Base-by-base conservation (phyloP, 2,113 vertebrate species). In the Fregata magnificens region DNA sequence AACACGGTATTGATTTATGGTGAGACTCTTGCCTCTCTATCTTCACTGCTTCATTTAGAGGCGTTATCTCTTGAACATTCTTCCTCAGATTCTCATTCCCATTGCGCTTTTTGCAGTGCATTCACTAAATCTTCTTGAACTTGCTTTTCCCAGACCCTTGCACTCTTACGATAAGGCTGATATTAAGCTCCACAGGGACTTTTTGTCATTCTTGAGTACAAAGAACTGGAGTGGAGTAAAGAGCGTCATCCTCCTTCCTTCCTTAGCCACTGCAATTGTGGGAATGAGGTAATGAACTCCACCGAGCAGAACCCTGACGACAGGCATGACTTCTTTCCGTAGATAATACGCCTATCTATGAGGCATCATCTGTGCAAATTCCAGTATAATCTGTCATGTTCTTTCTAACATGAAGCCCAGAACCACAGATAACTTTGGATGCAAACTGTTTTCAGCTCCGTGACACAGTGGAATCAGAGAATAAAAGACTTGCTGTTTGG, bases 221-320 rank as follows among this genome's bases (percentile, higher is more conserved):
- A 55, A 93, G 83, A 87, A 18, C 52, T 67, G 67, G 76, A 93
- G 25, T 18, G 63, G 42, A 93, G 72, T 80, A 2, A 84, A 79
- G 70, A 69, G 89, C 21, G 4, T 96, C 91, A 93, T 82, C 81
- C 78, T 93, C 66, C 91, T 96, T 95, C 94, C 96, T 95, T 95
- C 84, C 81, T 82, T 7, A 63, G 83, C 53, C 26, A 0, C 81
- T 65, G 83, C 78, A 31, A 5, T 77, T 58, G 53, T 85, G 86
- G 66, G 24, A 69, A 59, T 85, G 96, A 97, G 74, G 86, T 79
- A 63, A 85, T 65, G 62, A 87, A 3, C 91, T 89, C 21, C 49
- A 24, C 25, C 0, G 11, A 86, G 70, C 83, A 94, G 94, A 65
- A 3, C 56, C 59, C 72, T 20, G 40, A 3, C 84, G 88, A 73